Evolutionary conservation across 1,140 invertebrate species (phyloP), one percentile per base, ranked within the genome.

Genomic region (Brachystomella parvula): DNA sequence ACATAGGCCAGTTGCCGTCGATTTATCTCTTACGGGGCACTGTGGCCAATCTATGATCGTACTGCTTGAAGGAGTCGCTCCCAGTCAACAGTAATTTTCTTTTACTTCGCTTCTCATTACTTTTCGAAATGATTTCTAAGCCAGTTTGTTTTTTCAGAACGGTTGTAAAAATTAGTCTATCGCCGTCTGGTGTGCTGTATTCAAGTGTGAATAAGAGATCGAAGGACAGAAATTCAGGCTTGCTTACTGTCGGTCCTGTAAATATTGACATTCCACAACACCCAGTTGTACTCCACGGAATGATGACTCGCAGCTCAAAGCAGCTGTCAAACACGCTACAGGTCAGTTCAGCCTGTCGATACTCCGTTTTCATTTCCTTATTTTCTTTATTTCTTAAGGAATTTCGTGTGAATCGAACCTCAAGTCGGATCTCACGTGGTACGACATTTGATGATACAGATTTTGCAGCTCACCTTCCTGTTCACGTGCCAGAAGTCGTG

Each of bases 251-350:
- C 56, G 94, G 94, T 0, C 86, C 88, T 33, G 88, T 97, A 0
- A 86, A 90, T 71, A 87, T 97, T 59, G 92, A 96, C 77, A 94
- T 98, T 75, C 95, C 95, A 1, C 94, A 97, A 76, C 94, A 97
- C 82, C 94, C 95, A 0, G 92, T 96, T 0, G 92, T 90, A 31
- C 80, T 98, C 61, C 95, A 98, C 77, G 92, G 92, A 58, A 96
- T 98, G 90, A 94, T 98, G 86, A 94, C 94, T 0, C 82, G 94
- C 72, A 91, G 92, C 47, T 93, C 91, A 63, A 90, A 93, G 74
- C 91, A 96, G 75, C 80, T 98, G 2, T 93, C 90, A 17, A 92
- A 88, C n/a, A 94, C 92, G 0, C 76, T 95, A 44, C 89, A 92
- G 78, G 86, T 84, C 76, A n/a, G 39, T 15, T 60, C 29, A 28